These are phyloP conservation scores for Chironomus riparius DNA, from an alignment of 2,888 invertebrate species.

Conservation along the genomic window DNA sequence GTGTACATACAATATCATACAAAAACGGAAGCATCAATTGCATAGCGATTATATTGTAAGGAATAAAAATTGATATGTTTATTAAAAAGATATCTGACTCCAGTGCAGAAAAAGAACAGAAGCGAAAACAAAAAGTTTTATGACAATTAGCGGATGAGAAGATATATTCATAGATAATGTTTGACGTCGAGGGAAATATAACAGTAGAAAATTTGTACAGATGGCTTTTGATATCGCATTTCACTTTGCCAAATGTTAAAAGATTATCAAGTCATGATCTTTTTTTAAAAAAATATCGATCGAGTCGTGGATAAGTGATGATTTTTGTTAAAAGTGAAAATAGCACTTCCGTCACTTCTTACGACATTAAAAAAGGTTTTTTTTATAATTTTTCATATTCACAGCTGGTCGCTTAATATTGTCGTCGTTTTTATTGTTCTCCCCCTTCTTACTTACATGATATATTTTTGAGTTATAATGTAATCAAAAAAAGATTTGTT, in stretches of 20 bases:
- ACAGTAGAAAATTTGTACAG: neutral
- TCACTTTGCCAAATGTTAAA: neutral
- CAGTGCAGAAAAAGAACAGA: neutral
- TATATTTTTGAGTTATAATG: neutral
- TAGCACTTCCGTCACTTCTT: neutral
- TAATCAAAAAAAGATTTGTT: slow-evolving; percentile 13
- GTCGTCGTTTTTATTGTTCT: neutral
- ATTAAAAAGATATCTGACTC: too few relatives aligned
- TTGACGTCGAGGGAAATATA: neutral
- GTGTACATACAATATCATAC: too few relatives aligned
- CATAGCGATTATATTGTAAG: neutral
- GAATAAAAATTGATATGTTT: slow-evolving; percentile 19
- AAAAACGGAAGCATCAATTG: slow-evolving; percentile 22
- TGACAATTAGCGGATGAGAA: neutral
- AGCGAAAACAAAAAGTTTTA: neutral
- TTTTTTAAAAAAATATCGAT: neutral
- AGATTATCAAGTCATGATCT: neutral
- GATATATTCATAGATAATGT: neutral
- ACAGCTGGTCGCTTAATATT: neutral
- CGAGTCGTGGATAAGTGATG: neutral
- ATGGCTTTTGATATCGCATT: neutral
- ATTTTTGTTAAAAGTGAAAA: neutral
- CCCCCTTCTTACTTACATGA: too few relatives aligned
- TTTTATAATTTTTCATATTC: neutral
- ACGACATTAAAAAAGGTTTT: neutral